These are phyloP conservation scores for Tipula vernalis DNA, from an alignment of 2,888 invertebrate species.

Conservation along the genomic window DNA sequence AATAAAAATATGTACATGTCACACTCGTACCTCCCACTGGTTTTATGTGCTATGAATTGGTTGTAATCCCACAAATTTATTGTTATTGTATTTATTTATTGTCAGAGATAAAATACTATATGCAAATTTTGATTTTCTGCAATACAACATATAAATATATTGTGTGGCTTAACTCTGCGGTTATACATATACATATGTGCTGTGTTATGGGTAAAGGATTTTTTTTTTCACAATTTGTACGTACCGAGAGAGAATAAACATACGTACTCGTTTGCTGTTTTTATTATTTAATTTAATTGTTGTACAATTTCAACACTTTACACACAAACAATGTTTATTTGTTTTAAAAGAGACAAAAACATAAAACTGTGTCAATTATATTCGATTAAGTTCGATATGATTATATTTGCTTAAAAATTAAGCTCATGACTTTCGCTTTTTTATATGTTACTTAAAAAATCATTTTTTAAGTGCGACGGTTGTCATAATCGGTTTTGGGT, in stretches of 20 bases:
- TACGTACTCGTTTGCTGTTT: neutral
- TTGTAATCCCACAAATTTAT: neutral
- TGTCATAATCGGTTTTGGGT: neutral
- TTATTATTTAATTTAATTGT: neutral
- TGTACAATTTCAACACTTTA: neutral
- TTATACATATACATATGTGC: neutral
- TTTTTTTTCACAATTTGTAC: neutral
- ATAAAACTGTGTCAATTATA: neutral
- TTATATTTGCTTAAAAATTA: neutral
- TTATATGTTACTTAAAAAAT: neutral
- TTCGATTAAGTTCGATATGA: neutral
- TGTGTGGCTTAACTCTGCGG: neutral
- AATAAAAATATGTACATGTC: neutral
- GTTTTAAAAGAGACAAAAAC: neutral
- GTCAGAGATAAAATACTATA: neutral
- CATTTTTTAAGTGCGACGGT: neutral
- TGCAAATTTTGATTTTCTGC: neutral
- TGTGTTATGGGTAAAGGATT: neutral
- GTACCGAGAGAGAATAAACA: neutral
- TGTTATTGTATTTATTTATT: neutral
- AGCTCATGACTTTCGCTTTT: neutral
- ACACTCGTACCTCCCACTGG: neutral
- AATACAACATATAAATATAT: neutral
- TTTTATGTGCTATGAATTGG: neutral
- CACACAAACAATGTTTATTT: neutral